phyloP scores from a whole-genome alignment of 2,888 invertebrate species.

The Melieria crassipennis region DNA sequence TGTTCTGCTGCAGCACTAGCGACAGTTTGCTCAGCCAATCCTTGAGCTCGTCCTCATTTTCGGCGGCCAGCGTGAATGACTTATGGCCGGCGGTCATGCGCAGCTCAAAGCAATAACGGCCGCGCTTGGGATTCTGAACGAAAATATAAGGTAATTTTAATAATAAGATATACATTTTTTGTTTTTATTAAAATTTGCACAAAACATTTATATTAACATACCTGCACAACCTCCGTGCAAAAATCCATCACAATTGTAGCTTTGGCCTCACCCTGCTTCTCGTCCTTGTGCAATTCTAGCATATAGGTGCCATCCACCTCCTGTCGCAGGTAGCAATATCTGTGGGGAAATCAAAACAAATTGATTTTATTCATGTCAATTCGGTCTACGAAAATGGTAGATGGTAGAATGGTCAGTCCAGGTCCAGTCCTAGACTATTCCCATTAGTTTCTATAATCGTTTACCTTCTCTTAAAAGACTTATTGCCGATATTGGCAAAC shows the following conservation, averaged over 20 bases:
- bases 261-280: conserved; percentile 89
- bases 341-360: conserved; percentile 39
- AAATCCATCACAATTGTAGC: conserved; percentile 94
- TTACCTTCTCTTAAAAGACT: conserved; percentile 85
- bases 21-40: conserved; percentile 88
- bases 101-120: conserved; percentile 87
- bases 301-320: conserved; percentile 93
- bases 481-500: conserved; percentile 90
- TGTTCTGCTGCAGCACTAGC: conserved; percentile 85
- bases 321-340: conserved; percentile 87
- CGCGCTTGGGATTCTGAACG: conserved; percentile 81
- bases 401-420: too few relatives aligned
- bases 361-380: neutral
- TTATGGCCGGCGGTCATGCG: conserved; percentile 87
- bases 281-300: conserved; percentile 92
- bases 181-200: too few relatives aligned
- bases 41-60: conserved; percentile 81
- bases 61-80: conserved; percentile 86
- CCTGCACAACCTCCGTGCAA: conserved; percentile 88
- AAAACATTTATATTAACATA: conserved; percentile 54
- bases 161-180: neutral
- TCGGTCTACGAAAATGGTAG: neutral
- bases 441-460: neutral
- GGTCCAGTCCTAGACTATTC: neutral
- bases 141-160: neutral